Evolutionary conservation across 1,140 invertebrate genomes (phyloP), one percentile per base, ranked within the genome.

Genomic region (Nasonia vitripennis): DNA sequence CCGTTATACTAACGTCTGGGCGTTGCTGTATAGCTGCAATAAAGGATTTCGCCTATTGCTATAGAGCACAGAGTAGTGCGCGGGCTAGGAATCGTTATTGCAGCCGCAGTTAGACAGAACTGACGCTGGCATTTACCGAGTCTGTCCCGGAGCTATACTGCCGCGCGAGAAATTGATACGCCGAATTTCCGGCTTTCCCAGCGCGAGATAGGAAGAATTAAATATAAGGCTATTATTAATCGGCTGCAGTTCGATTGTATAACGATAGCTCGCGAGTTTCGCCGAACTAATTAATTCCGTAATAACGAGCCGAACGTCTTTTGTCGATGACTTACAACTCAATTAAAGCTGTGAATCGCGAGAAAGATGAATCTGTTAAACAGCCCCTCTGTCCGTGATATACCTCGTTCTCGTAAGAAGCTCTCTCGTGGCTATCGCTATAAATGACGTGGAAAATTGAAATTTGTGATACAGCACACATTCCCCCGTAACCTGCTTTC

Each of bases 381-480:
- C 6, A 37, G 27, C 1, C 27, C 27, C 27, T 27, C 27, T 27
- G 27, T 27, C 27, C 27, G 27, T 27, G 27, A 27, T 27, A 0
- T 27, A 27, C 27, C 27, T 27, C 27, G 1, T 20, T 62, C 20
- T n/a, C 14, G 55, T 62, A 20, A 62, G 55, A 62, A 62, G 17
- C 14, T 20, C 55, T 20, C 2, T 62, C 27, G 27, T n/a, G 5
- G 20, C 0, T 6, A n/a, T 62, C 51, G n/a, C 74, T 75, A 67
- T 75, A 67, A 75, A 83, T 83, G 73, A 31, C 10, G 23, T 45
- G 55, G 73, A 77, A 62, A 83, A 77, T 83, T 83, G 34, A 75
- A 74, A 75, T 75, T 51, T 14, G 2, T 62, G 20, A 6, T 20
- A 62, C 20, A 62, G 0, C 55, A n/a, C 55, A 62, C 17, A 0